phyloP scores from a whole-genome alignment of 2,888 invertebrate species.

The Baronia brevicornis region DNA sequence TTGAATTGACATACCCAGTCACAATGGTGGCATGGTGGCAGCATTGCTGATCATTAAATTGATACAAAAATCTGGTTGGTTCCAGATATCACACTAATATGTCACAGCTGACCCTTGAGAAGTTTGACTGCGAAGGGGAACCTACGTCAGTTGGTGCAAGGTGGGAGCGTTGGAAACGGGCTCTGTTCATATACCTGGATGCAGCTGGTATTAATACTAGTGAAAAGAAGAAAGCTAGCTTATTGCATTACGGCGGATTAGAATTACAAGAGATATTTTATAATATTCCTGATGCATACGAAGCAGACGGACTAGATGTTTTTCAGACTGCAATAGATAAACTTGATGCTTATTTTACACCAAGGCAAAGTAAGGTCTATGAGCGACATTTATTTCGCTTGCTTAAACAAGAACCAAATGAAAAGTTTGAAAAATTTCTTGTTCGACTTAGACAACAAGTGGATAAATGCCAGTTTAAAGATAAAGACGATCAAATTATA shows the following conservation, averaged over 20 bases:
- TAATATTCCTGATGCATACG: slow-evolving; percentile 15
- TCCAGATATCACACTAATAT: no score
- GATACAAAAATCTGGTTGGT: no score
- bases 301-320: slow-evolving; percentile 6
- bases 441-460: slow-evolving; percentile 19
- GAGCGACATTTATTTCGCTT: slow-evolving; percentile 18
- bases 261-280: slow-evolving; percentile 12
- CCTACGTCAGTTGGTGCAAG: no score
- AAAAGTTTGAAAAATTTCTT: slow-evolving; percentile 23
- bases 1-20: no score
- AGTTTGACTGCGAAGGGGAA: no score
- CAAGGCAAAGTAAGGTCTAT: slow-evolving; percentile 18
- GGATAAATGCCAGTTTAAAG: slow-evolving; percentile 20
- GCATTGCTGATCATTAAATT: no score
- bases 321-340: slow-evolving; percentile 13
- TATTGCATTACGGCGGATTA: slow-evolving; percentile 9
- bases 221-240: slow-evolving; percentile 8
- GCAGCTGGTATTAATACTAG: slow-evolving; percentile 5
- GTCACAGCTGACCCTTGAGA: no score
- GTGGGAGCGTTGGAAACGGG: no score
- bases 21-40: no score
- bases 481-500: slow-evolving; percentile 19
- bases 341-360: slow-evolving; percentile 16
- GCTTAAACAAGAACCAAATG: slow-evolving; percentile 18
- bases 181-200: no score